Evolutionary conservation across 2,113 vertebrate genomes (phyloP).

Genomic region (Tychaedon coryphoeus): DNA sequence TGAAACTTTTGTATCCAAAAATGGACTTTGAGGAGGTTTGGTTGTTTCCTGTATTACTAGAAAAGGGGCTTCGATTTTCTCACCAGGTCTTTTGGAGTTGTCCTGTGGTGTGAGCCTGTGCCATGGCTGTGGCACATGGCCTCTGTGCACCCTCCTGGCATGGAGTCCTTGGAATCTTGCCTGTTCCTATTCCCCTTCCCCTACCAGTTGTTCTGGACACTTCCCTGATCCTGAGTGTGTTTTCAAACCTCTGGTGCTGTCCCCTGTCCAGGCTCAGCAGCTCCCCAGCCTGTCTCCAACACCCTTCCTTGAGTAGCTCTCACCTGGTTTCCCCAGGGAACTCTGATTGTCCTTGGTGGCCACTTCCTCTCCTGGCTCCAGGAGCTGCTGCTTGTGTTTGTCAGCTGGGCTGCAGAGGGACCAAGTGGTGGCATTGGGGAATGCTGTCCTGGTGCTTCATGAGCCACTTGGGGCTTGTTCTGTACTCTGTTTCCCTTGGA

Average conservation of each 20-base stretch:
- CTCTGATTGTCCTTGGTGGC: not conserved
- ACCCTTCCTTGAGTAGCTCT: not conserved
- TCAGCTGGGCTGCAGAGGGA: not conserved
- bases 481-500: not conserved
- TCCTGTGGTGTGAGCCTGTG: accelerated
- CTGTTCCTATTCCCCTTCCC: not conserved
- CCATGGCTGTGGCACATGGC: accelerated
- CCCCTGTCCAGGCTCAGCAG: not conserved
- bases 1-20: not conserved
- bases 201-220: not conserved
- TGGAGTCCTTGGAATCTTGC: not conserved
- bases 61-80: not conserved
- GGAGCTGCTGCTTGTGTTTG: accelerated
- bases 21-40: not conserved
- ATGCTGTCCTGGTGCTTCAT: not conserved
- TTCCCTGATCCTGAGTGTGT: accelerated
- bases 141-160: not conserved
- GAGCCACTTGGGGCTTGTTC: not conserved
- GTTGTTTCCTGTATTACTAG: not conserved
- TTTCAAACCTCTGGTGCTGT: not conserved
- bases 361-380: not conserved
- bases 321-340: not conserved
- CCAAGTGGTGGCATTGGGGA: not conserved
- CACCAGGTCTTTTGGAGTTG: not conserved
- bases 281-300: not conserved